Evolutionary conservation across 2,888 invertebrate genomes (phyloP).

Genomic region (Pammene fasciana): DNA sequence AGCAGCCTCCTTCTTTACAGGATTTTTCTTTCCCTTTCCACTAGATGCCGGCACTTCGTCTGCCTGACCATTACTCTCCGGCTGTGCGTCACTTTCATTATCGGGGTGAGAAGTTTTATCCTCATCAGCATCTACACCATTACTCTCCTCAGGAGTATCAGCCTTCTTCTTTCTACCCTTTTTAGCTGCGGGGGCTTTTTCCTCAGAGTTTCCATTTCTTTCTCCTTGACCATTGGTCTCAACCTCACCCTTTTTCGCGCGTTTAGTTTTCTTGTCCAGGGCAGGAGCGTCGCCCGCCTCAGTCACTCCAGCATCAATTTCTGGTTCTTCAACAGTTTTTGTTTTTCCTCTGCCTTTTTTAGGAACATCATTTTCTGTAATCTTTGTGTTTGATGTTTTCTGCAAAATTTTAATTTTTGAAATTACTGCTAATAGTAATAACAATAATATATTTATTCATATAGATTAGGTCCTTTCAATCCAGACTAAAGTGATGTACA

Average conservation of each 20-base stretch:
- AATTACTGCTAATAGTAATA: not conserved
- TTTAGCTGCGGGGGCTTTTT: conserved; percentile 61
- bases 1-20: conserved; percentile 62
- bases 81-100: conserved; percentile 57
- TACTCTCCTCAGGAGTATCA: conserved; percentile 58
- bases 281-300: conserved; percentile 50
- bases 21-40: conserved; percentile 67
- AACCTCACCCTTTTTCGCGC: conserved; percentile 64
- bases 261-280: conserved; percentile 60
- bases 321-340: conserved; percentile 58
- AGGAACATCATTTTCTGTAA: conserved; percentile 63
- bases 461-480: too few relatives aligned
- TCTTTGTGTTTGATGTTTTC: conserved; percentile 71
- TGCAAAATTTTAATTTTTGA: conserved; percentile 53
- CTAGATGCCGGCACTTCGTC: conserved; percentile 53
- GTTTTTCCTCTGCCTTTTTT: conserved; percentile 72
- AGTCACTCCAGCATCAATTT: conserved; percentile 52
- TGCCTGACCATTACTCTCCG: conserved; percentile 62
- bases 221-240: conserved; percentile 54
- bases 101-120: conserved; percentile 53
- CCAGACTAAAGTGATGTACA: too few relatives aligned
- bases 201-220: conserved; percentile 57
- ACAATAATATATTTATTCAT: too few relatives aligned
- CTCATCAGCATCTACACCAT: conserved; percentile 62
- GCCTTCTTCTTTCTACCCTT: conserved; percentile 69